Conservation (phyloP, 1,140 invertebrate genomes). For the Calosoma granatense region DNA sequence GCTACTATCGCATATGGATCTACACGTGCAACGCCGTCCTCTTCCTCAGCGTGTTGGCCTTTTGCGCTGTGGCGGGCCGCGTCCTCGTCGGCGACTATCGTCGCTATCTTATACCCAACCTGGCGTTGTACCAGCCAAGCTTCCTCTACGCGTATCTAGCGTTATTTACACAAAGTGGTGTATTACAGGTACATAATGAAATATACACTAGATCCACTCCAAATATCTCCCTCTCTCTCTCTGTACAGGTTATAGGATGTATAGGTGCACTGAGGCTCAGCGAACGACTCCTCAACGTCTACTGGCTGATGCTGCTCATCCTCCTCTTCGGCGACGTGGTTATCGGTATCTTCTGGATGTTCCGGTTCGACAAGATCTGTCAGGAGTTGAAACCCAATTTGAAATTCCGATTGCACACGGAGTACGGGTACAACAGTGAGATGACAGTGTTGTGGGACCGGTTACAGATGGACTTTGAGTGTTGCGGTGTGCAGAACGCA, state of each 20-base stretch:
- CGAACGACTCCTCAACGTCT: constrained; percentile 69
- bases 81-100: constrained; percentile 60
- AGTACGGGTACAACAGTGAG: constrained; percentile 60
- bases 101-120: constrained; percentile 56
- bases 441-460: constrained; percentile 73
- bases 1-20: constrained; percentile 87
- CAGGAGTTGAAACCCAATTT: constrained; percentile 58
- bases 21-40: constrained; percentile 84
- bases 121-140: constrained; percentile 60
- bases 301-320: constrained; percentile 71
- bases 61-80: constrained; percentile 62
- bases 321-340: constrained; percentile 74
- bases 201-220: neutral
- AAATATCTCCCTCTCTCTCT: constrained; percentile 26
- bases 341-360: constrained; percentile 79
- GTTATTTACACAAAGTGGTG: constrained; percentile 49
- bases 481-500: constrained; percentile 67
- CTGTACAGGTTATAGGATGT: constrained; percentile 58
- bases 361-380: constrained; percentile 65
- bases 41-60: constrained; percentile 68
- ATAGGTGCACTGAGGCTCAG: constrained; percentile 68
- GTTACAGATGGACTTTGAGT: constrained; percentile 61
- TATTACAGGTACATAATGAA: neutral
- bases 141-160: constrained; percentile 78
- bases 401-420: constrained; percentile 39